These are phyloP conservation scores for Sebastes kiyomatsui DNA, from an alignment of 2,797 vertebrate species.

Conservation along the genomic window DNA sequence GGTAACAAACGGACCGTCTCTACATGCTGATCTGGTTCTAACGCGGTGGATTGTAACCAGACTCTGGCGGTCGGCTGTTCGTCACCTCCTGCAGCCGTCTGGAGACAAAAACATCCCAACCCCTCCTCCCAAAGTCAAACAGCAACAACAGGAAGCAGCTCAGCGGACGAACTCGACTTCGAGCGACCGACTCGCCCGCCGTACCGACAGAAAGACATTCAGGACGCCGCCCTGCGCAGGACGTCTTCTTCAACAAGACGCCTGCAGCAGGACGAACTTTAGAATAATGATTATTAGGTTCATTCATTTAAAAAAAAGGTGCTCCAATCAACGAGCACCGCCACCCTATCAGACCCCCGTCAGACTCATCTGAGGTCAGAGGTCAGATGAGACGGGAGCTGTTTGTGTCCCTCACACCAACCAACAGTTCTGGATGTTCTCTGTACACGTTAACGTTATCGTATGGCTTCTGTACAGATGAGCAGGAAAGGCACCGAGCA, in stretches of 20 bases:
- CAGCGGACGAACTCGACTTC: accelerated
- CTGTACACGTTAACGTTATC: neutral
- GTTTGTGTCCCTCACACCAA: neutral
- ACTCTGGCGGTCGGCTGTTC: neutral
- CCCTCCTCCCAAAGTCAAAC: neutral
- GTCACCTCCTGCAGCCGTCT: neutral
- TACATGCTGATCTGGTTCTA: neutral
- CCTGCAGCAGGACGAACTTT: neutral
- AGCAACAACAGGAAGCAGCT: neutral
- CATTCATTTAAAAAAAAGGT: neutral
- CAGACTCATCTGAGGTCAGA: neutral
- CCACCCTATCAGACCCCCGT: neutral
- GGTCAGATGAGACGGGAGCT: neutral
- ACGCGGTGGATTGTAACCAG: neutral
- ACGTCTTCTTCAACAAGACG: slow-evolving; percentile 5
- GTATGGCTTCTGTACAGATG: slow-evolving; percentile 60
- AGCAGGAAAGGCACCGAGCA: slow-evolving; percentile 63
- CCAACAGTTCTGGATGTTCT: neutral
- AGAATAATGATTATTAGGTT: neutral
- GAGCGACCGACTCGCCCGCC: no score
- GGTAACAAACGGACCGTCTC: no score
- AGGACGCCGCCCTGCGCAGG: neutral
- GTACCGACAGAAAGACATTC: slow-evolving; percentile 23
- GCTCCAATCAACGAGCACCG: slow-evolving; percentile 46
- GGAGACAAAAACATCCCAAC: neutral